These are phyloP conservation scores for Montifringilla adamsi DNA, from an alignment of 2,113 vertebrate genomes.

Conservation along the genomic window DNA sequence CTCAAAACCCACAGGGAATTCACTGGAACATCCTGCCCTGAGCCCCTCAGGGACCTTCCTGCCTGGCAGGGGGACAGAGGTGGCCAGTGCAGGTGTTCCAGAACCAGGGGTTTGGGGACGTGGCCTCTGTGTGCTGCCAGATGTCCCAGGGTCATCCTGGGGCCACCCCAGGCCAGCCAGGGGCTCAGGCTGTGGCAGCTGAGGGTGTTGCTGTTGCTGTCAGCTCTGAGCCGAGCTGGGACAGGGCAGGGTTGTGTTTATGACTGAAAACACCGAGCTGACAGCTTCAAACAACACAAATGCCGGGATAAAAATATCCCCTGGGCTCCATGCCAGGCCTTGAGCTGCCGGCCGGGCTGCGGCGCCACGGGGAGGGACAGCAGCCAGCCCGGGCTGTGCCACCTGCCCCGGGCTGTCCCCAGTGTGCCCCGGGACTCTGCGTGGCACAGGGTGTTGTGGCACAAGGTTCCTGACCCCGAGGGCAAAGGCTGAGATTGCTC, in stretches of 20 bases:
- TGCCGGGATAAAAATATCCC: constrained; percentile 11
- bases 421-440: background rate
- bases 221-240: background rate
- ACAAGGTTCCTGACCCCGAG: background rate
- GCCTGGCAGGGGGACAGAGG: background rate
- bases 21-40: background rate
- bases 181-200: background rate
- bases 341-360: background rate
- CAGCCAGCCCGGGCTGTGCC: background rate
- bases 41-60: background rate
- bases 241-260: background rate
- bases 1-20: background rate
- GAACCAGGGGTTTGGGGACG: fast-evolving
- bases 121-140: background rate
- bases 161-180: background rate
- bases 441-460: background rate
- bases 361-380: background rate
- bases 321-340: background rate
- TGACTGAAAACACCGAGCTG: background rate
- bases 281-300: background rate
- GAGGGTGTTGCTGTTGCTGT: background rate
- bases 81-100: fast-evolving
- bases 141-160: fast-evolving
- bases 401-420: background rate
- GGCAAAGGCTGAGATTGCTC: background rate